These are phyloP conservation scores for Vanessa cardui DNA, from an alignment of 2,888 invertebrate genomes.

Conservation along the genomic window DNA sequence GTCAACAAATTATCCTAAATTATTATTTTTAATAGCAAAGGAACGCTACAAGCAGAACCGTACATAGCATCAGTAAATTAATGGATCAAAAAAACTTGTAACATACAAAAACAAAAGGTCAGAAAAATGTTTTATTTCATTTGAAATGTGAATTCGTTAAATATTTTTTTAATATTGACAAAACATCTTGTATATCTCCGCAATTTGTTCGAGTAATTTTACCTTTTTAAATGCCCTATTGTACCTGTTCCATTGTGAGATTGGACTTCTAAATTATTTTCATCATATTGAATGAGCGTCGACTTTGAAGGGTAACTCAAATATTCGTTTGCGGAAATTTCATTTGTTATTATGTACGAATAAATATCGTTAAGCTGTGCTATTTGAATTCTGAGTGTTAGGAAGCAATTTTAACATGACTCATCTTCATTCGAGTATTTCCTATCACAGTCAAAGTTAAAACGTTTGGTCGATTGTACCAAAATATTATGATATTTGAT, in stretches of 20 bases:
- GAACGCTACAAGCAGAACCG: background rate
- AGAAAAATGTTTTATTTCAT: conserved; percentile 43
- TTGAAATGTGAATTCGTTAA: conserved; percentile 22
- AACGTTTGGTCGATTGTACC: too few relatives aligned
- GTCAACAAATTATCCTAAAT: too few relatives aligned
- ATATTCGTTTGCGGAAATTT: conserved; percentile 35
- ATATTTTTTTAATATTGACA: conserved; percentile 57
- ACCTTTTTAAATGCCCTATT: conserved; percentile 49
- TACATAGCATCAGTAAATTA: background rate
- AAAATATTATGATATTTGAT: too few relatives aligned
- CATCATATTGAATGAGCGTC: conserved; percentile 38
- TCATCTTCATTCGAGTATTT: background rate
- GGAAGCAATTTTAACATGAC: background rate
- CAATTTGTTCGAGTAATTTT: conserved; percentile 60
- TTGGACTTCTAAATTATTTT: conserved; percentile 45
- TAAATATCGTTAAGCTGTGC: background rate
- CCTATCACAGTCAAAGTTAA: too few relatives aligned
- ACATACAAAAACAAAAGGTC: conserved; percentile 28
- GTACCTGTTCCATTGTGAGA: conserved; percentile 49
- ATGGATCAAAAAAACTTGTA: conserved; percentile 1
- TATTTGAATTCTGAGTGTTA: background rate
- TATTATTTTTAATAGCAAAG: background rate
- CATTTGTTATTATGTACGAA: conserved; percentile 26
- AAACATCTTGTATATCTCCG: conserved; percentile 53
- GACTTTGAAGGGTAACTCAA: conserved; percentile 37